A percentile compares a stretch with the other conserved stretches of the same genome.
Conservation (phyloP, 2,797 vertebrate species). For the Ciconia nigra region DNA sequence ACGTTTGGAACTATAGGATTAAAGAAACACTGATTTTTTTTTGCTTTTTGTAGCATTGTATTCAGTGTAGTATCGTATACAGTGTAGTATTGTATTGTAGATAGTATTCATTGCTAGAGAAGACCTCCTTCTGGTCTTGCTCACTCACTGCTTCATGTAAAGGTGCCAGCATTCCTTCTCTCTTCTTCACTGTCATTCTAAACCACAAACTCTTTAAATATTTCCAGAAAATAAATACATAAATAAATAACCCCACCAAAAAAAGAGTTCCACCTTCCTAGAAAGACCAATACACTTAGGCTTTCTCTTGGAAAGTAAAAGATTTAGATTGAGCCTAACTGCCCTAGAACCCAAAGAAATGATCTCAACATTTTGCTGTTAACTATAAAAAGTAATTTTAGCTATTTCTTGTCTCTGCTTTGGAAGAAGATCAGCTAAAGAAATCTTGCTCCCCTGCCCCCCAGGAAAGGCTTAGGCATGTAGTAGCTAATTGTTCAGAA, state of each 20-base stretch:
- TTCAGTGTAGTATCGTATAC: too few relatives aligned
- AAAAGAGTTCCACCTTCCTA: neutral
- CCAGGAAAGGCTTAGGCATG: accelerated
- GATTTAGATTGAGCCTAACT: neutral
- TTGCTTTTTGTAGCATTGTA: neutral
- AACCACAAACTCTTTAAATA: neutral
- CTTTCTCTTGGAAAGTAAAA: neutral
- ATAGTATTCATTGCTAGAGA: neutral
- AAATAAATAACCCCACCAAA: too few relatives aligned
- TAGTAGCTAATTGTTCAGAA: neutral
- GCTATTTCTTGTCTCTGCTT: neutral
- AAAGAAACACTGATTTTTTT: neutral
- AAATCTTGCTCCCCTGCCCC: neutral
- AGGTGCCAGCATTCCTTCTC: neutral
- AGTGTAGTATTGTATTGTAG: too few relatives aligned
- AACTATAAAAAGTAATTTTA: neutral
- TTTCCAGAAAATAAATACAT: neutral
- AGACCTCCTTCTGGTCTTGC: neutral
- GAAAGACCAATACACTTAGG: neutral
- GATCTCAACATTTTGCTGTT: neutral
- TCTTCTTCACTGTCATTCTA: neutral
- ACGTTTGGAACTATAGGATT: neutral
- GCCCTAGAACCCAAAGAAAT: neutral
- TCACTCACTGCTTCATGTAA: neutral
- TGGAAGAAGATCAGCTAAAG: neutral